Evolutionary conservation across 2,797 vertebrate genomes (phyloP), one percentile per base, ranked within the genome.

Genomic region (Periophthalmus magnuspinnatus): DNA sequence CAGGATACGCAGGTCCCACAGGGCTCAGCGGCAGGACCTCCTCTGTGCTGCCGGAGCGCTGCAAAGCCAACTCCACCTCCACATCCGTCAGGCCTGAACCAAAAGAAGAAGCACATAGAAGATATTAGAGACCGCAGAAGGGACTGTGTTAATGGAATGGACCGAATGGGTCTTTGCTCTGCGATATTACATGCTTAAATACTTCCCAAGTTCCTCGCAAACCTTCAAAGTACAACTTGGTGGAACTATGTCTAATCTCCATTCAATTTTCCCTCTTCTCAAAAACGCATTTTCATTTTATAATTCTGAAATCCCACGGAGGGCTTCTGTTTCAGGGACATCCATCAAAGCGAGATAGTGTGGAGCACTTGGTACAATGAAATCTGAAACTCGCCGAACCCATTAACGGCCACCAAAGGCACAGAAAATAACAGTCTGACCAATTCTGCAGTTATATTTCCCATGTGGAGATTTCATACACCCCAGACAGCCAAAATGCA

Each of bases 21-120:
- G 93, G 86, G 66, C 74, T 90, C 65, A 93, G 66, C 72, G 93
- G 79, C 36, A 93, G 85, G 0, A 93, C 86, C 75, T 98, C 95
- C 0, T 97, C 96, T 0, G 90, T 80, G 77, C 92, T 89, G 80
- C 95, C 96, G 0, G 96, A 96, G 81, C 95, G 96, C 91, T 97
- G 96, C 88, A 99, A 95, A 61, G 97, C 97, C 91, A 97, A 80
- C 65, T 98, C 96, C n/a, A 99, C 95, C 88, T 99, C 98, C 73
- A 95, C 95, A 83, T 98, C 96, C 0, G 95, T 98, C 91, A 99
- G 93, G 79, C 97, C 98, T 99, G 90, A 22, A 85, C 41, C 62
- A 64, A 64, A 64, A 48, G 62, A 48, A 28, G 21, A 74, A 79
- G 84, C 65, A 86, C 66, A 52, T 67, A 77, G 69, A 67, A 69